A percentile compares a stretch with the other conserved stretches of the same genome.
phyloP scores from a whole-genome alignment of 2,888 invertebrate genomes.

The Chymomyza procnemis region DNA sequence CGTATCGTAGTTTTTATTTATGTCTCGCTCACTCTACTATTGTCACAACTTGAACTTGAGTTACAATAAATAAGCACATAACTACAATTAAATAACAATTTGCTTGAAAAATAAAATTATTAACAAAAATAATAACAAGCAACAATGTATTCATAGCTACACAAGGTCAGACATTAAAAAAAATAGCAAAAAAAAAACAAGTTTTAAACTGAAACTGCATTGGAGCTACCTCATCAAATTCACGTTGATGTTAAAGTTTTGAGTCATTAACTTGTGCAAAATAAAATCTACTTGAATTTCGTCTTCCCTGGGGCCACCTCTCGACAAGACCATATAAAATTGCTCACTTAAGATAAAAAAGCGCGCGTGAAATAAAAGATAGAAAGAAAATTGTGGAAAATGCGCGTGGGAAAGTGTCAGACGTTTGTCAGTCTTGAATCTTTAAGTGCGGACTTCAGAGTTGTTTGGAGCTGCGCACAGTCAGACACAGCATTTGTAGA shows the following conservation, averaged over 20 bases:
- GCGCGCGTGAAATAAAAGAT: not conserved
- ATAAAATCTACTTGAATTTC: not conserved
- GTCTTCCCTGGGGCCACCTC: not conserved
- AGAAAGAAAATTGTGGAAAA: conserved; percentile 11
- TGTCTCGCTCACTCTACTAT: too few species aligned
- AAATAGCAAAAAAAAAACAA: not conserved
- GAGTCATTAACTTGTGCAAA: conserved; percentile 40
- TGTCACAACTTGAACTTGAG: conserved; percentile 57
- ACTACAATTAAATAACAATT: conserved; percentile 46
- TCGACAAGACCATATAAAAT: not conserved
- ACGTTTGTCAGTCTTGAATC: conserved; percentile 15
- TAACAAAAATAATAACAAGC: conserved; percentile 1
- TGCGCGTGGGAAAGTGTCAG: conserved; percentile 56
- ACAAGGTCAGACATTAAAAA: conserved; percentile 1
- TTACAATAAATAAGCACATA: conserved; percentile 28
- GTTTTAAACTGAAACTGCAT: conserved; percentile 5
- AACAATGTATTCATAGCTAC: not conserved
- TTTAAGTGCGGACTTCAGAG: not conserved
- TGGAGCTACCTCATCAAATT: conserved; percentile 18
- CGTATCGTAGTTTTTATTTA: too few species aligned
- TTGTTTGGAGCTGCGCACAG: not conserved
- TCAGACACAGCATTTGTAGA: not conserved
- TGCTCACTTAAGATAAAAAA: not conserved
- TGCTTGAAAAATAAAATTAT: conserved; percentile 22
- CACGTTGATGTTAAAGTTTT: conserved; percentile 62